Base-by-base conservation (phyloP, 2,888 invertebrate genomes). In the Aleiodes leptofemur region DNA sequence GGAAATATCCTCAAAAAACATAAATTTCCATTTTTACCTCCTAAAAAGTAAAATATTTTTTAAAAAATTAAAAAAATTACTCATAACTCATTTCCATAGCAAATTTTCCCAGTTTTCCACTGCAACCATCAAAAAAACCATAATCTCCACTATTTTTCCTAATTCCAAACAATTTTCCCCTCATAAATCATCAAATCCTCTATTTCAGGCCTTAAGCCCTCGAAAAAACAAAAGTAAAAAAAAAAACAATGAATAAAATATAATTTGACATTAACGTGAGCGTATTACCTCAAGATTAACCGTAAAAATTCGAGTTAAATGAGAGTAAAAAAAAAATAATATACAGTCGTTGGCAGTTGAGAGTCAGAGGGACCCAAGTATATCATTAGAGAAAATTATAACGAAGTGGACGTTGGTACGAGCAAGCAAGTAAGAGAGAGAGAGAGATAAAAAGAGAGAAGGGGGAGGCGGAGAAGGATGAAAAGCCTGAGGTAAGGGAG, bases 341-440 rank as follows among this genome's bases (percentile, higher is more conserved):
- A 83, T 81, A 80, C 76, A 77, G 59, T 23, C 23, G 23, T 72
- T 78, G 69, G 73, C 78, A 71, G 77, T 56, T 73, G 56, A 72
- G 78, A 77, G 70, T 76, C 69, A 74, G 72, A 77, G 74, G 69
- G 80, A 23, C 59, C 53, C 72, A 70, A 72, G 74, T 78, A 76
- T 80, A 74, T 85, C 83, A 84, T 84, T 84, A 83, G 83, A 81
- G 82, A 77, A 85, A 85, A 86, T 86, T 85, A 86, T 84, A 82
- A 83, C 82, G 83, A 84, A 85, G 84, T 83, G 83, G 81, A 79
- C 77, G 76, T 77, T 78, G 76, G 79, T 75, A 73, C 77, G 74
- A 76, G 75, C 43, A 50, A 69, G 79, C 29, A 61, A 72, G 72
- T 70, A 69, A 50, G 72, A 53, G 73, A 66, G 71, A 50, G 73